Base-by-base conservation (phyloP, 2,888 invertebrate genomes). In the Hirtodrosophila duncani region DNA sequence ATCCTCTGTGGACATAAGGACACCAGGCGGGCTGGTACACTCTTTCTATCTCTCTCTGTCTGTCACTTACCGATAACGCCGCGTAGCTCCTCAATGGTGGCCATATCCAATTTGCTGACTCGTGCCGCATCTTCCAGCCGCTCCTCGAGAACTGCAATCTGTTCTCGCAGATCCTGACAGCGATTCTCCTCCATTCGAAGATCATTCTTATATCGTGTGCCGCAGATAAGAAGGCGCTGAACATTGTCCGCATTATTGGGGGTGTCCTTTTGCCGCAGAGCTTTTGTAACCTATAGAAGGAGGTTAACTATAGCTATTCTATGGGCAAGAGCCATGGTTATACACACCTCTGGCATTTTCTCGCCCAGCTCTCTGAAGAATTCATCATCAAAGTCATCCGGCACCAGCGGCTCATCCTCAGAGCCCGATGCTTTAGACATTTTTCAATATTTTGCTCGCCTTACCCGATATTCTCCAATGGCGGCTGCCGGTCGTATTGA, bases 351-450 rank as follows among this genome's bases (percentile, higher is more conserved):
- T 5, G 82, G 79, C 1, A 85, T 67, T 68, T 84, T 85, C 1
- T 70, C 68, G 11, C 75, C 60, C 11, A 87, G 63, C n/a, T 72
- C 72, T 16, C 69, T 65, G 34, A 67, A 84, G 49, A 81, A 86
- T 27, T 86, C 85, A 57, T 86, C 86, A 41, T 87, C 85, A 11
- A 86, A 85, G 10, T 83, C 72, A 24, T 86, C 84, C 4, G 86
- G 87, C 13, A 86, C 85, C 33, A 86, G 43, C 1, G 85, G 85
- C 55, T 87, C 87, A 57, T 86, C 87, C 46, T 86, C 87, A 6
- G 85, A 86, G 4, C 82, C 86, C 0, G 86, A 85, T 41, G 81
- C 85, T 46, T 84, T 84, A 1, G 84, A 84, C 75, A 75, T 75
- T 4, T n/a, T 55, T 17, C 1, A n/a, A n/a, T 6, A 14, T n/a